Base-by-base conservation (phyloP, 1,140 invertebrate genomes). In the Bombyx mori region DNA sequence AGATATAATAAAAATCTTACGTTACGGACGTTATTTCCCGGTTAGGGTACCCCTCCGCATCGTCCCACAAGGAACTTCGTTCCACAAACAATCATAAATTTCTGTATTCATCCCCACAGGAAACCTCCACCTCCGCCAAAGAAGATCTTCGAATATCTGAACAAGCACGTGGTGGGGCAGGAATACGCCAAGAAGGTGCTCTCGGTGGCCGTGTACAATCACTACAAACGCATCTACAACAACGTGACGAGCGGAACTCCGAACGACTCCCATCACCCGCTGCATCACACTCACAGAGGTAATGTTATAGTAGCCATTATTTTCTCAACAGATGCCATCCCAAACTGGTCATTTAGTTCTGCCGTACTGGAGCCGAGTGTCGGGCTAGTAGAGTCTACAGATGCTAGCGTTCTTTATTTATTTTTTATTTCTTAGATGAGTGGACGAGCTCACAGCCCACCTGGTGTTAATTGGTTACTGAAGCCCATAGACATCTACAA, bases 121-220 rank as follows among this genome's bases (percentile, higher is more conserved):
- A 95, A 95, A 82, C 94, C 95, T 12, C 97, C 96, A 12, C 97
- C 97, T 1, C 95, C 95, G 8, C 97, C 96, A 0, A 98, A 97
- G 88, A 98, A 98, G 92, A 99, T 99, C 62, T 97, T 94, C 88
- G 95, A 97, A 71, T 99, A 97, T 88, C 88, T 99, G 44, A 96
- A 99, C 84, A 95, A 94, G 75, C 97, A 97, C 89, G 97, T 99
- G 12, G 93, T 99, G n/a, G 98, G 98, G 0, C 98, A 99, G 89
- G 95, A 99, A 65, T 92, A 95, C 86, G 98, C 98, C 0, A 99
- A 99, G 84, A 99, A 99, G 89, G 97, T 99, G n/a, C 88, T 99
- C 8, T 95, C 97, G 42, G 98, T 99, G 6, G 98, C 98, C 42
- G 97, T 99, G 1, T 99, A 99, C 87, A 99, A 99, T 88, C 99